These are phyloP conservation scores for Helostoma temminkii DNA, from an alignment of 2,797 vertebrate genomes.

Conservation along the genomic window DNA sequence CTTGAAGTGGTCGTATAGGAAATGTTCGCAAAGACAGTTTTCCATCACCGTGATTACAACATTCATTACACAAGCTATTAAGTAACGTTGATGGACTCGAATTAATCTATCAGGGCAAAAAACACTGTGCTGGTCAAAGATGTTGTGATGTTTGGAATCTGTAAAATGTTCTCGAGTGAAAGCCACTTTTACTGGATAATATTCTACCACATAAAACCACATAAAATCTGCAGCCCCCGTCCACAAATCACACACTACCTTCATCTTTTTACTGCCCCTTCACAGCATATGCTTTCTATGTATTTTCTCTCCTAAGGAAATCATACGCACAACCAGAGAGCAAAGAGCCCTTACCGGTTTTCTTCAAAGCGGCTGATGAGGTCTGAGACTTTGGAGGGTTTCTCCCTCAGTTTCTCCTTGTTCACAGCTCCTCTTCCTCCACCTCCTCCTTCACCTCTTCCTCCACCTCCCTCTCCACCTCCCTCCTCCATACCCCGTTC, in stretches of 20 bases:
- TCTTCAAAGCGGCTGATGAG: slow-evolving; percentile 87
- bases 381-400: slow-evolving; percentile 81
- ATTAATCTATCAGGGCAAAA: background rate
- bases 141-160: background rate
- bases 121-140: background rate
- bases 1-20: slow-evolving; percentile 40
- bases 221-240: background rate
- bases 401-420: slow-evolving; percentile 63
- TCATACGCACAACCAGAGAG: background rate
- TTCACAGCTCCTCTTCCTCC: slow-evolving; percentile 43
- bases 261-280: background rate
- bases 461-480: slow-evolving; percentile 44
- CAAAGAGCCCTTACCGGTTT: slow-evolving; percentile 73
- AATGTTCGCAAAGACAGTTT: slow-evolving; percentile 55
- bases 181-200: slow-evolving; percentile 12
- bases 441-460: slow-evolving; percentile 37
- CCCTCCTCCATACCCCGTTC: slow-evolving; percentile 77
- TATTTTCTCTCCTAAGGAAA: background rate
- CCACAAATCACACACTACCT: background rate
- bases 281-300: background rate
- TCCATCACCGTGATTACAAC: slow-evolving; percentile 53
- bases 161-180: background rate
- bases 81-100: slow-evolving; percentile 6
- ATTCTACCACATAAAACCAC: background rate
- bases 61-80: slow-evolving; percentile 32